Evolutionary conservation across 2,797 vertebrate species (phyloP).

Genomic region (Ciconia nigra): DNA sequence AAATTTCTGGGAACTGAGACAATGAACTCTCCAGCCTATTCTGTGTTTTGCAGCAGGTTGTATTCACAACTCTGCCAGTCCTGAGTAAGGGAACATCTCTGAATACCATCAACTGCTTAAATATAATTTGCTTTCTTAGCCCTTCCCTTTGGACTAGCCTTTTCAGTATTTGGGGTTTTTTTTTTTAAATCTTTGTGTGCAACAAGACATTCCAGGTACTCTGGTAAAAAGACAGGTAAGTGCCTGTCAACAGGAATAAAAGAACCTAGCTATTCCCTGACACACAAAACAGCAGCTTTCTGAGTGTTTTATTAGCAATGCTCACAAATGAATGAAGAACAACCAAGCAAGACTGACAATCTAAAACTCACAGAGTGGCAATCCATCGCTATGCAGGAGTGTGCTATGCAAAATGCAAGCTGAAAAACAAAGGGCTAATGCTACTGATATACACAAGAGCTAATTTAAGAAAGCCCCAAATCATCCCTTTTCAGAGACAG

Average conservation of each 20-base stretch:
- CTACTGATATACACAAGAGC: neutral
- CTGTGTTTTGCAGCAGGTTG: neutral
- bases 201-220: neutral
- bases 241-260: neutral
- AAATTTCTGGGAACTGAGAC: neutral
- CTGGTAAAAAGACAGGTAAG: neutral
- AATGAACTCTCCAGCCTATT: neutral
- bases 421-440: neutral
- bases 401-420: neutral
- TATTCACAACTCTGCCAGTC: neutral
- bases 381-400: neutral
- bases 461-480: neutral
- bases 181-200: neutral
- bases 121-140: neutral
- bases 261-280: neutral
- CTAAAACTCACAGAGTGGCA: neutral
- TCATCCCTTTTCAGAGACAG: neutral
- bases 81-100: neutral
- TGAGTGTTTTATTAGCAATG: neutral
- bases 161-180: neutral
- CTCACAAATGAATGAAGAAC: neutral
- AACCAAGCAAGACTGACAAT: neutral
- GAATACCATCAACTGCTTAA: neutral
- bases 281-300: neutral
- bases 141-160: neutral